Base-by-base conservation (phyloP, 2,888 invertebrate genomes). In the Mycalesis mineus region DNA sequence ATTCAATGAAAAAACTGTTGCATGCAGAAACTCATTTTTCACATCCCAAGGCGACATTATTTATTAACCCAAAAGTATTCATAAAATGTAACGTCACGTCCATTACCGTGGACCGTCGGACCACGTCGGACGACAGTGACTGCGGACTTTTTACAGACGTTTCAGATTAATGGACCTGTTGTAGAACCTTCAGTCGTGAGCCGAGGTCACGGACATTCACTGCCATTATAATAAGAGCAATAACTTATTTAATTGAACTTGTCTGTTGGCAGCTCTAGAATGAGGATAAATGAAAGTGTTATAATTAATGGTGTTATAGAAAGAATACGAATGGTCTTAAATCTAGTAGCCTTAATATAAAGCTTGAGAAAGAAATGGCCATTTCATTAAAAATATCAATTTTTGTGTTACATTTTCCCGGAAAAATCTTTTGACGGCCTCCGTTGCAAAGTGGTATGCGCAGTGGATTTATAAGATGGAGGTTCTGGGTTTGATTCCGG, bases 131-230 rank as follows among this genome's bases (percentile, higher is more conserved):
- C 36, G 33, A 17, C 33, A 48, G 47, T 48, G 47, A 48, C 36
- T 36, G 31, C n/a, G 44, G 36, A 15, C 15, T 48, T 48, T 17
- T 33, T 48, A 17, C 44, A 29, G 29, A 29, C 44, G n/a, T 48
- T 36, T 48, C 36, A 14, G 47, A 48, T 48, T 48, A 48, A 48
- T 48, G 47, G 17, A 44, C 28, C 13, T 28, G n/a, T 36, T 48
- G 14, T 36, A 48, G 33, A 33, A 33, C 15, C 15, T 36, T 17
- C 33, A 33, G 33, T 36, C 36, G 11, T 11, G 15, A 6, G 14
- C 33, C 11, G 41, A 22, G 44, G 44, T 29, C 44, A 13, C 28
- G 44, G 28, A 13, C n/a, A 28, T 7, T 17, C 6, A 11, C 11
- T n/a, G 17, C 11, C 42, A 29, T 44, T 28, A 1, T 29, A 28